Base-by-base conservation (phyloP, 2,797 vertebrate genomes). In the Sebastes minor region DNA sequence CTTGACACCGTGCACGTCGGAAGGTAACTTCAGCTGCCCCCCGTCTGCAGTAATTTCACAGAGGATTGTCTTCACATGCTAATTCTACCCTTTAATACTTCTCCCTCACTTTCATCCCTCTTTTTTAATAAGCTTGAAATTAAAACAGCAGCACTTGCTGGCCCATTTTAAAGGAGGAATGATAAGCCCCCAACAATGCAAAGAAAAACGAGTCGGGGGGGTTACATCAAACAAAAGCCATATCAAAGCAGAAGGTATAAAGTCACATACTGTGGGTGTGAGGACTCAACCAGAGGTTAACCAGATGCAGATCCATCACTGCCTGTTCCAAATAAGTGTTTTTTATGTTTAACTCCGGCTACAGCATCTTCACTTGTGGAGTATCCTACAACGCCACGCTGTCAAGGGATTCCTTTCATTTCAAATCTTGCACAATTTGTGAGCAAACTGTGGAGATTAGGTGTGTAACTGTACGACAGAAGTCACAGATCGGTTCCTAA, bases 111-210 rank as follows among this genome's bases (percentile, higher is more conserved):
- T 92, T 92, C 92, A 92, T 87, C 87, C 87, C 78, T 86, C 78
- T 81, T 80, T 71, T 91, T 90, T 96, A 96, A 96, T 96, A 96
- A 94, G 94, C 95, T 93, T 95, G 94, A 95, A 96, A 96, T 96
- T 94, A 95, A 94, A 94, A 93, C 86, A 71, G 90, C 84, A 91
- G 88, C 91, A 88, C 87, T 93, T 22, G 83, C 70, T 87, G 91
- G 86, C 78, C 90, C 78, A 78, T 89, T 93, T 91, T 83, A 90
- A 83, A 89, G 65, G 74, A 80, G 85, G 42, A 78, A 80, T 64
- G 89, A 94, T 92, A 89, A 90, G 86, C 74, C 69, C 78, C 76
- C 86, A 82, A 86, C 87, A 91, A 91, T 91, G 86, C 74, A 79
- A 74, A 80, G 82, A 87, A 79, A 76, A 82, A 65, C 4, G 60